Evolutionary conservation across 37 sponge, comb jelly and placozoan genomes (phyloP).

Genomic region (Bolinopsis microptera): DNA sequence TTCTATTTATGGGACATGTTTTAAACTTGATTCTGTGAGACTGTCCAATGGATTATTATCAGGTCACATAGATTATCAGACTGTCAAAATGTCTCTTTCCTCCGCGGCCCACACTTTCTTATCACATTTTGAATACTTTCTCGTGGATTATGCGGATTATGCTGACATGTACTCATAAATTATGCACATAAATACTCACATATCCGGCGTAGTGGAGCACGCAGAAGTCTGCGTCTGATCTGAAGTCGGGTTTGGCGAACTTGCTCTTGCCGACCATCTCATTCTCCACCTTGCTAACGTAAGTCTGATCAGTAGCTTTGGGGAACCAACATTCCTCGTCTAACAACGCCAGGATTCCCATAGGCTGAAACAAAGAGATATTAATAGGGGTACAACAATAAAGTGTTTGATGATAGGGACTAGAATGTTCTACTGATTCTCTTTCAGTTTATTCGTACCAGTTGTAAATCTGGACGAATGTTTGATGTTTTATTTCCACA

Average conservation of each 20-base stretch:
- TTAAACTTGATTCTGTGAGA: background rate
- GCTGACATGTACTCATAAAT: background rate
- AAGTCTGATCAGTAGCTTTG: slow-evolving; percentile 94
- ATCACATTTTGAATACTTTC: background rate
- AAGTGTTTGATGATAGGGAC: too few species aligned
- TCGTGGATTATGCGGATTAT: background rate
- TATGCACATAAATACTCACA: too few species aligned
- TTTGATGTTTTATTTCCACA: too few species aligned
- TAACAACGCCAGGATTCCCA: slow-evolving; percentile 93
- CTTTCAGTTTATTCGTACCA: too few species aligned
- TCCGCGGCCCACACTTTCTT: too few species aligned
- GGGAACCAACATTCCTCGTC: slow-evolving; percentile 99
- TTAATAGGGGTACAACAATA: too few species aligned
- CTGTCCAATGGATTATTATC: background rate
- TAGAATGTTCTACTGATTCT: too few species aligned
- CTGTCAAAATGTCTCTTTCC: background rate
- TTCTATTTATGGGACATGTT: background rate
- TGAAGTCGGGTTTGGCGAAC: slow-evolving; percentile 91
- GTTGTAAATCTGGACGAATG: too few species aligned
- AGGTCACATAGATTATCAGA: too few species aligned
- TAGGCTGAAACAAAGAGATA: slow-evolving; percentile 79
- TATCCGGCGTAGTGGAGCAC: slow-evolving; percentile 95
- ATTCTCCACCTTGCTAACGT: slow-evolving; percentile 82
- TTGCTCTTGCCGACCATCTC: slow-evolving; percentile 79
- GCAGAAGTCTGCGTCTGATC: slow-evolving; percentile 90